phyloP scores from a whole-genome alignment of 2,888 invertebrate genomes.

The Dolichopus griseipennis region DNA sequence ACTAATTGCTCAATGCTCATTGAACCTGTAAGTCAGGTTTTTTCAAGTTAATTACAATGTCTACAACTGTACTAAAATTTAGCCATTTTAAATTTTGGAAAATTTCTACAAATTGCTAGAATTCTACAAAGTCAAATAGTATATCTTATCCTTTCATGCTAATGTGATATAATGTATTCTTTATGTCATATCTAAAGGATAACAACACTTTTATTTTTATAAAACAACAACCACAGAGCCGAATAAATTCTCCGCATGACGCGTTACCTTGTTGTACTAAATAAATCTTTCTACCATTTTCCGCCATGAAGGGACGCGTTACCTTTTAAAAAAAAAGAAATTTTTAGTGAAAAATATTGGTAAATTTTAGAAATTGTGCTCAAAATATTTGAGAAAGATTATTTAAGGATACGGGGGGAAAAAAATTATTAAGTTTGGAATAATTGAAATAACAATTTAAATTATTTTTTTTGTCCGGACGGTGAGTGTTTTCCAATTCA shows the following conservation, averaged over 20 bases:
- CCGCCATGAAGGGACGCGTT: slow-evolving; percentile 44
- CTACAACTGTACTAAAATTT: slow-evolving; percentile 1
- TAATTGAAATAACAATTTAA: neutral
- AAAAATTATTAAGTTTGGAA: neutral
- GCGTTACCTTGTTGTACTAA: slow-evolving; percentile 6
- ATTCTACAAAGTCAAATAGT: neutral
- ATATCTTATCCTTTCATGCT: neutral
- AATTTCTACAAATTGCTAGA: neutral
- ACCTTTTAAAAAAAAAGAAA: slow-evolving; percentile 34
- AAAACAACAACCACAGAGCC: neutral
- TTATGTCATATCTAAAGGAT: neutral
- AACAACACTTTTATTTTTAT: neutral
- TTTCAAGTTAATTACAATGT: neutral
- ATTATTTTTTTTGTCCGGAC: neutral
- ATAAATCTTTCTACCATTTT: slow-evolving; percentile 27
- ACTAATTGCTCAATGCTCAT: no score
- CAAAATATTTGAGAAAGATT: slow-evolving; percentile 5
- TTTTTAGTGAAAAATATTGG: slow-evolving; percentile 4
- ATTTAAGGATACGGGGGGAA: neutral
- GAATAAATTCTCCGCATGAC: neutral
- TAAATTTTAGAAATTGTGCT: neutral
- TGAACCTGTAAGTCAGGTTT: neutral
- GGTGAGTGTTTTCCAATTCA: slow-evolving; percentile 1
- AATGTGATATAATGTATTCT: neutral
- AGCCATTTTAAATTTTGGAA: neutral